Base-by-base conservation (phyloP, 1,140 invertebrate genomes). In the Bombus ignitus region DNA sequence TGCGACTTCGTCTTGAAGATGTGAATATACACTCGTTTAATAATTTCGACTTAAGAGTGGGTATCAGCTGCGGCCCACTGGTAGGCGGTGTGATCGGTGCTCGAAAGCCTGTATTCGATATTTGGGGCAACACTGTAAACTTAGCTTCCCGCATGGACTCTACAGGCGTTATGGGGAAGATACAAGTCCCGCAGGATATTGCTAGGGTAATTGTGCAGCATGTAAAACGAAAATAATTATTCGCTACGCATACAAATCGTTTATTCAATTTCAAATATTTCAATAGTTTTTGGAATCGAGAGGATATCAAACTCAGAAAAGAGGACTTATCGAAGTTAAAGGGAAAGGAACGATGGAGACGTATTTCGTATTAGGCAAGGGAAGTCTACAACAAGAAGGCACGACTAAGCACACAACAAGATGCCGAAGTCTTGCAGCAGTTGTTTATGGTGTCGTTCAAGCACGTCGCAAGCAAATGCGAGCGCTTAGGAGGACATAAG, bases 61-160 rank as follows among this genome's bases (percentile, higher is more conserved):
- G 98, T 95, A 98, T 99, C 71, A 98, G 98, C 92, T 98, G 98
- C 92, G 99, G 99, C 0, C 98, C 98, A 0, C 94, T 99, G 4
- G 99, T 99, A 0, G 99, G 99, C 78, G 99, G 99, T 3, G 99
- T 99, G 0, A 99, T 99, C 88, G 99, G 99, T 1, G 99, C 98
- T 0, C 96, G 98, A 44, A 99, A 99, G 93, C 99, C 99, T 0
- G 99, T 99, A 81, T 99, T 99, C 95, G 99, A 99, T 93, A 99
- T 99, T 87, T 99, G 99, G 99, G 99, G 99, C 1, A 98, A 99
- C 93, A 99, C 98, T 1, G 99, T 99, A 0, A 99, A 99, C 94
- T 98, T 99, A 92, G 98, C 99, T 8, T 99, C 98, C 32, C 96
- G 98, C 47, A 99, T 99, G 98, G 98, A 99, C 92, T 98, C 97